Evolutionary conservation across 2,113 vertebrate species (phyloP).

Genomic region (Carassius gibelio): DNA sequence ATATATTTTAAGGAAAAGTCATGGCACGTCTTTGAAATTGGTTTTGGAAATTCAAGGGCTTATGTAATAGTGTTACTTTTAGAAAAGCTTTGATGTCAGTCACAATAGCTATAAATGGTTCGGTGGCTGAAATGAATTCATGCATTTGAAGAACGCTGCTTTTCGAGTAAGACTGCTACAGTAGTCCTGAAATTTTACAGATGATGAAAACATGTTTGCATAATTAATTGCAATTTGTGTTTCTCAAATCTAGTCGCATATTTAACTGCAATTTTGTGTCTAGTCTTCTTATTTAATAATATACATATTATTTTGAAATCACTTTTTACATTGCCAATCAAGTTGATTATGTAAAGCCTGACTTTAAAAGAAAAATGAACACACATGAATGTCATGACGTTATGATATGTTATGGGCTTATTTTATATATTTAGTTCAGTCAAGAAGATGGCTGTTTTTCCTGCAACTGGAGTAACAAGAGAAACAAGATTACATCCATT

Average conservation of each 20-base stretch:
- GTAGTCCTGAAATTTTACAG: not conserved
- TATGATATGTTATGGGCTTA: not conserved
- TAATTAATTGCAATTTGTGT: not conserved
- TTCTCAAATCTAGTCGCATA: not conserved
- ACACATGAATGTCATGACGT: not conserved
- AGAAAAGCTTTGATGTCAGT: conserved; percentile 18
- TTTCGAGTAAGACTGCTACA: not conserved
- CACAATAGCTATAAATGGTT: conserved; percentile 8
- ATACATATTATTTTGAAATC: too few species aligned
- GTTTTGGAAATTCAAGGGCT: conserved; percentile 3
- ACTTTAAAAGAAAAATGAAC: not conserved
- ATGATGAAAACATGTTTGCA: not conserved
- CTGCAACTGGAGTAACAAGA: not conserved
- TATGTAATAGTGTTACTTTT: not conserved
- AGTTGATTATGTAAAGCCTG: not conserved
- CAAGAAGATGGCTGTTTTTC: not conserved
- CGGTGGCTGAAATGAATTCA: not conserved
- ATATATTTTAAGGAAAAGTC: conserved; percentile 1
- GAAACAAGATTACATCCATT: not conserved
- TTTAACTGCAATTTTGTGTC: not conserved
- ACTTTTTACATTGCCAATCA: not conserved
- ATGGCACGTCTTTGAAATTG: not conserved
- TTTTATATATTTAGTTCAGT: not conserved
- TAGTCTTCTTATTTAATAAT: too few species aligned
- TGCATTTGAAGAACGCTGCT: not conserved